These are phyloP conservation scores for Neuroterus valhalla DNA, from an alignment of 1,140 invertebrate species.

Conservation along the genomic window DNA sequence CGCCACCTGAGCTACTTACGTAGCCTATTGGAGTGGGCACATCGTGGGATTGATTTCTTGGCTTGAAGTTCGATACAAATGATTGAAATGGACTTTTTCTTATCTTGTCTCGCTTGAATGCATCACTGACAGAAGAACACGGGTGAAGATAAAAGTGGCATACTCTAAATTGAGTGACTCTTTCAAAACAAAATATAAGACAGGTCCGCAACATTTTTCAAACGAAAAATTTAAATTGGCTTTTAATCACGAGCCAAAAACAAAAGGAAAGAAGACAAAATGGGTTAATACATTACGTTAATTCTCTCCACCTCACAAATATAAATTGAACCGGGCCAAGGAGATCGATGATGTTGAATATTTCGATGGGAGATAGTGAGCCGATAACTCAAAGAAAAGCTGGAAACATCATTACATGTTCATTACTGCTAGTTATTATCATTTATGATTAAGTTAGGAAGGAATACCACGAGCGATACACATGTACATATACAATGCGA, in stretches of 20 bases:
- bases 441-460: conserved; percentile 14
- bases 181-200: no score
- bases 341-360: conserved; percentile 1
- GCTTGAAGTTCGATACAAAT: no score
- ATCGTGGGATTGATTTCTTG: no score
- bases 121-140: no score
- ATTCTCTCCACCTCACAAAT: conserved; percentile 6
- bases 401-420: conserved; percentile 7
- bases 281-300: neutral
- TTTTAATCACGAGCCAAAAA: neutral
- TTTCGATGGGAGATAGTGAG: conserved; percentile 7
- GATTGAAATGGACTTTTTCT: no score
- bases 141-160: no score
- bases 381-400: conserved; percentile 10
- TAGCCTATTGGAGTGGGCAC: no score
- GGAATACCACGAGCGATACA: neutral
- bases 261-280: neutral
- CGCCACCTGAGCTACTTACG: no score
- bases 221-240: neutral
- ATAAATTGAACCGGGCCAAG: neutral
- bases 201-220: no score
- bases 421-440: conserved; percentile 3
- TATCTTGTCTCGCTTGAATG: no score
- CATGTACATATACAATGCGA: conserved; percentile 44
- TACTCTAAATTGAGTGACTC: no score